phyloP scores from a whole-genome alignment of 2,888 invertebrate species.

The Azorinus chamasolen region DNA sequence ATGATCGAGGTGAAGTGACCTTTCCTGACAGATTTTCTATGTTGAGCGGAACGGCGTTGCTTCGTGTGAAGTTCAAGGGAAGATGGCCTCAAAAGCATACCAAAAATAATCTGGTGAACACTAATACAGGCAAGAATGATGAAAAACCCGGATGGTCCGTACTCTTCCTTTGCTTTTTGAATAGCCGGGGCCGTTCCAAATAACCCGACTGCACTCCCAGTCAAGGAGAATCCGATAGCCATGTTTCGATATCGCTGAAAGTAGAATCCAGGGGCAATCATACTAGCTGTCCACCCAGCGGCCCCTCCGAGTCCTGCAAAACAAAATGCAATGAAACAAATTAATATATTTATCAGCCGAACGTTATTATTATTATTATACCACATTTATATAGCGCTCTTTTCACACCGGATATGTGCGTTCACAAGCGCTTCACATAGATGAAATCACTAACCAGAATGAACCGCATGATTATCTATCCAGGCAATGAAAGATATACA shows the following conservation, averaged over 20 bases:
- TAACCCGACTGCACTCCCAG: constrained; percentile 43
- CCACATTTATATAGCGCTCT: too few relatives aligned
- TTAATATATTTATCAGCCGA: too few relatives aligned
- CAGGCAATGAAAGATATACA: too few relatives aligned
- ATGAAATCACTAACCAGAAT: too few relatives aligned
- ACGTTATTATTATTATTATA: too few relatives aligned
- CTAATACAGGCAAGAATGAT: constrained; percentile 38
- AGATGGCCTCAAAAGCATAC: constrained; percentile 34
- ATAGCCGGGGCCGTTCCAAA: constrained; percentile 34
- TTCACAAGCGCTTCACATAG: too few relatives aligned
- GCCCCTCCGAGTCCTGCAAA: constrained; percentile 50
- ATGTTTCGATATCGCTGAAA: constrained; percentile 44
- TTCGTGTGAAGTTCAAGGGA: constrained; percentile 30
- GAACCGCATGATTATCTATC: too few relatives aligned
- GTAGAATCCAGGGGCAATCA: constrained; percentile 42
- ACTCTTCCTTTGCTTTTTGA: constrained; percentile 17
- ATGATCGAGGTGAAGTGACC: neutral
- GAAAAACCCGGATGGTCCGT: constrained; percentile 43
- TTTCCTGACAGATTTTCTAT: neutral
- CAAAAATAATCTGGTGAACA: constrained; percentile 40
- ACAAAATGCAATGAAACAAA: too few relatives aligned
- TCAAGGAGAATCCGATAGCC: constrained; percentile 40
- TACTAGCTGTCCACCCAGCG: constrained; percentile 50
- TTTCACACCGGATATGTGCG: too few relatives aligned
- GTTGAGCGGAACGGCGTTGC: neutral